phyloP scores from a whole-genome alignment of 2,113 vertebrate genomes.

The Gasterosteus nipponicus region DNA sequence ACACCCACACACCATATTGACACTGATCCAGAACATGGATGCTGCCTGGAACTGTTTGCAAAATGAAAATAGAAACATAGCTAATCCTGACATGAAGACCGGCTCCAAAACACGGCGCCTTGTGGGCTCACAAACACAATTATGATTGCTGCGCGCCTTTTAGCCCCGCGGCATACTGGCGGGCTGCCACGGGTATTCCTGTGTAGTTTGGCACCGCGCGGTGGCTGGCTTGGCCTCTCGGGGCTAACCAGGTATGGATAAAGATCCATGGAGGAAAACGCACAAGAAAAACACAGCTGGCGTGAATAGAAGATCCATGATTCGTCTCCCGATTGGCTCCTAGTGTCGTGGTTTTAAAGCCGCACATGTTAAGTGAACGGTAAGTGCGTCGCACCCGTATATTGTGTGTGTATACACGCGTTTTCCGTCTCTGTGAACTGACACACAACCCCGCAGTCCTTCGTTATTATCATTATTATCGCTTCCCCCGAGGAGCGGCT shows the following conservation, averaged over 20 bases:
- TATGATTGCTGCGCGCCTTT: not conserved
- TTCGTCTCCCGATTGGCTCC: not conserved
- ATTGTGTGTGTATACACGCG: not conserved
- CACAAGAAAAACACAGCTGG: not conserved
- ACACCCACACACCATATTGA: not conserved
- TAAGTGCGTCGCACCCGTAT: not conserved
- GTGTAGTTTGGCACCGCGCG: not conserved
- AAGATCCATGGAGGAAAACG: not conserved
- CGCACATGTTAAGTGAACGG: not conserved
- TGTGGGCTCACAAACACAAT: not conserved
- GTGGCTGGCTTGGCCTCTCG: not conserved
- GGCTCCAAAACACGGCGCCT: not conserved
- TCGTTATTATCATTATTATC: not conserved
- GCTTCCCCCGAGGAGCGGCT: not conserved
- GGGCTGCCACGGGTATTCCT: not conserved
- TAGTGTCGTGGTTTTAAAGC: not conserved
- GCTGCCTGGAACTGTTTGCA: not conserved
- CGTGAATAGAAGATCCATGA: too few species aligned
- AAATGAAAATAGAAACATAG: not conserved
- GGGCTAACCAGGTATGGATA: not conserved
- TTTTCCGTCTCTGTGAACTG: slow-evolving; percentile 8
- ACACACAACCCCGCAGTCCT: not conserved
- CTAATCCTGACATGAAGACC: not conserved
- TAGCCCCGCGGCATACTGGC: not conserved
- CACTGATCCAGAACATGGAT: not conserved